These are phyloP conservation scores for Cylindroiulus punctatus DNA, from an alignment of 2,888 invertebrate genomes.

Conservation along the genomic window DNA sequence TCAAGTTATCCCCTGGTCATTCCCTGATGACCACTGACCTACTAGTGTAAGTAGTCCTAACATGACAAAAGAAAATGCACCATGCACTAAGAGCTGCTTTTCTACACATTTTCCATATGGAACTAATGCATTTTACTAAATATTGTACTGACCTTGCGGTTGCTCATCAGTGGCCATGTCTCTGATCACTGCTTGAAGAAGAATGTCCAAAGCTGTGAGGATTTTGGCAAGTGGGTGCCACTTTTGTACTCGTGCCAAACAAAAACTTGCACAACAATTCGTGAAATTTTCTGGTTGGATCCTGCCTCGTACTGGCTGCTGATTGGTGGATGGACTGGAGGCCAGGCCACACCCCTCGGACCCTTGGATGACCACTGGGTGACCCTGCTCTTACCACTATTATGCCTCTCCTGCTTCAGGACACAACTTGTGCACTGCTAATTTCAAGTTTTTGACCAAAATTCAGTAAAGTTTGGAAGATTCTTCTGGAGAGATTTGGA, in stretches of 20 bases:
- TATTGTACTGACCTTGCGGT: too few relatives aligned
- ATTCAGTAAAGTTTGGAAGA: background rate
- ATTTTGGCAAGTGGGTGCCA: background rate
- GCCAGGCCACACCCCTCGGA: background rate
- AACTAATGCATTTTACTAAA: too few relatives aligned
- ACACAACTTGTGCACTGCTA: background rate
- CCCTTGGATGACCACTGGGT: conserved; percentile 26
- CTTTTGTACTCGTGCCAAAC: background rate
- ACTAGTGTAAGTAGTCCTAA: too few relatives aligned
- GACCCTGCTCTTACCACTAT: background rate
- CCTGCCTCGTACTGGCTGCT: background rate
- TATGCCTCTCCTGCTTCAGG: background rate
- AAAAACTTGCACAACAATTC: background rate
- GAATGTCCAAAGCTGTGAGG: background rate
- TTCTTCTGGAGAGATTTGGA: background rate
- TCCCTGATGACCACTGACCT: too few relatives aligned
- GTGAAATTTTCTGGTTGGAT: background rate
- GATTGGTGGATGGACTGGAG: background rate
- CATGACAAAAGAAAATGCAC: too few relatives aligned
- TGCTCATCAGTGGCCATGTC: too few relatives aligned
- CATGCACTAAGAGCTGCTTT: too few relatives aligned
- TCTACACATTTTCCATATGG: too few relatives aligned
- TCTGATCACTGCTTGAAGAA: too few relatives aligned
- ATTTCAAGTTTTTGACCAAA: background rate
- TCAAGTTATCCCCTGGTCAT: too few relatives aligned